Conservation (phyloP, 2,888 invertebrate genomes). For the Drosophila atripex region DNA sequence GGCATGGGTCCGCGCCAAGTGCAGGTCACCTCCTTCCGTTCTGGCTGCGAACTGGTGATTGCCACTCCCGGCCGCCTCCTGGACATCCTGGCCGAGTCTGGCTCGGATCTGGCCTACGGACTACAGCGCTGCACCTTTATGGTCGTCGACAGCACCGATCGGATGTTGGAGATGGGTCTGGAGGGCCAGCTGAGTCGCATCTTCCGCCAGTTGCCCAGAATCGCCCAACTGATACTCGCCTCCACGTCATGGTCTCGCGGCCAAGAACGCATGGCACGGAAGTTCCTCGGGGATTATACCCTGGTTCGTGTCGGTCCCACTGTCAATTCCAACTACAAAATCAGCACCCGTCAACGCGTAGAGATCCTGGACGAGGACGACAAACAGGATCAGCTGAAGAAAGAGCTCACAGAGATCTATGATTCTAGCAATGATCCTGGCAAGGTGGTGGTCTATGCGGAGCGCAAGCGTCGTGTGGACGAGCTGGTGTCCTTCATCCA, state of each 20-base stretch:
- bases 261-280: constrained; percentile 91
- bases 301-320: constrained; percentile 92
- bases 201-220: constrained; percentile 90
- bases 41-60: constrained; percentile 95
- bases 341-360: constrained; percentile 92
- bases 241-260: constrained; percentile 96
- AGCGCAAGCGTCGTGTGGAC: constrained; percentile 92
- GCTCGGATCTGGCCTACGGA: constrained; percentile 85
- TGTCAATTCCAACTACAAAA: constrained; percentile 88
- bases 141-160: constrained; percentile 96
- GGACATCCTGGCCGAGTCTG: constrained; percentile 90
- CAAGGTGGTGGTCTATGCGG: constrained; percentile 95
- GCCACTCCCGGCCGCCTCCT: constrained; percentile 96
- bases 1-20: constrained; percentile 92
- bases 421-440: constrained; percentile 87
- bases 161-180: constrained; percentile 93
- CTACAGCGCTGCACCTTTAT: constrained; percentile 92
- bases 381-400: constrained; percentile 84
- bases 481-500: constrained; percentile 87
- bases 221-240: constrained; percentile 96
- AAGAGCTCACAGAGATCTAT: constrained; percentile 87
- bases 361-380: constrained; percentile 87
- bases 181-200: constrained; percentile 93
- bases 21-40: constrained; percentile 88
- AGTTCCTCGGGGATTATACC: constrained; percentile 94